Evolutionary conservation across 2,888 invertebrate genomes (phyloP).

Genomic region (Itoplectis maculator): DNA sequence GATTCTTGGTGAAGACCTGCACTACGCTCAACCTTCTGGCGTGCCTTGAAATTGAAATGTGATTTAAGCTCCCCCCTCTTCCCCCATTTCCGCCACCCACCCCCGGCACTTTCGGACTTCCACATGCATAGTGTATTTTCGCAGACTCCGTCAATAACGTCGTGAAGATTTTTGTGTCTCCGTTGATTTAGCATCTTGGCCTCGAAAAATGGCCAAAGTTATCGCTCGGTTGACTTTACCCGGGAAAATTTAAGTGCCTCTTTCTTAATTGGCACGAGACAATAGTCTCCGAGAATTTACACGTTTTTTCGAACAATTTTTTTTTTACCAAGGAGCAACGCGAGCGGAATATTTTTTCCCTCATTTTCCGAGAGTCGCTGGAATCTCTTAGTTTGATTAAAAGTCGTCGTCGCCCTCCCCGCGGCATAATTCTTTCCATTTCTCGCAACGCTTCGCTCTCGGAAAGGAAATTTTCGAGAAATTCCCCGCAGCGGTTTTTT

Average conservation of each 20-base stretch:
- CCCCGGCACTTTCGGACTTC: neutral
- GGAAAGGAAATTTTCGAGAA: slow-evolving; percentile 17
- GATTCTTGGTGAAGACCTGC: slow-evolving; percentile 40
- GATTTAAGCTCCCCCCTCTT: slow-evolving; percentile 6
- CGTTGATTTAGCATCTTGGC: neutral
- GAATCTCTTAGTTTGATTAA: slow-evolving; percentile 73
- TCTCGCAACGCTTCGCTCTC: slow-evolving; percentile 32
- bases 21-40: slow-evolving; percentile 35
- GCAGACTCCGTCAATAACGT: too few species aligned
- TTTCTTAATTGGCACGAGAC: slow-evolving; percentile 30
- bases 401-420: too few species aligned
- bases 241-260: slow-evolving; percentile 6
- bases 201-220: neutral
- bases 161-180: neutral
- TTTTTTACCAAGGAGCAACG: slow-evolving; percentile 30
- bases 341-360: slow-evolving; percentile 48
- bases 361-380: slow-evolving; percentile 50
- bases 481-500: neutral
- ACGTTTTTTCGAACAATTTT: slow-evolving; percentile 26
- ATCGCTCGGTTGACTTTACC: neutral
- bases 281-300: neutral
- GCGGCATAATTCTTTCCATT: slow-evolving; percentile 50
- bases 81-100: too few species aligned
- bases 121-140: neutral
- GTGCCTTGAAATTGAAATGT: slow-evolving; percentile 52